These are phyloP conservation scores for Mimas tiliae DNA, from an alignment of 2,888 invertebrate species.

Conservation along the genomic window DNA sequence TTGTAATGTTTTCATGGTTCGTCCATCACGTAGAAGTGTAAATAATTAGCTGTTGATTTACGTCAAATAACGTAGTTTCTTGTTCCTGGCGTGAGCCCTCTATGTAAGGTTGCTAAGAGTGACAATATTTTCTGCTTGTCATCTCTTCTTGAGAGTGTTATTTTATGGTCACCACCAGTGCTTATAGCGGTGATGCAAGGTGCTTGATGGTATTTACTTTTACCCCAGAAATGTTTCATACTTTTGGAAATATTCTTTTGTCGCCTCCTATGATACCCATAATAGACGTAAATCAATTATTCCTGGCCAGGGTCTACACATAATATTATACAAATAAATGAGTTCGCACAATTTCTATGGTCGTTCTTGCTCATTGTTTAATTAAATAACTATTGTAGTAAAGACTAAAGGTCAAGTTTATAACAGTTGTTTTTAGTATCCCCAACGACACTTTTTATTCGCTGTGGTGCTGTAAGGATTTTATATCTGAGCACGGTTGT, in stretches of 20 bases:
- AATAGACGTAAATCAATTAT: no score
- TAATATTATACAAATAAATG: background rate
- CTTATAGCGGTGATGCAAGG: background rate
- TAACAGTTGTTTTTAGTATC: background rate
- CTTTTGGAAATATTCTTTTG: background rate
- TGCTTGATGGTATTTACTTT: background rate
- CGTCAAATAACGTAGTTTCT: no score
- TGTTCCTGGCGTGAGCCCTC: no score
- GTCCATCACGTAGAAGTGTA: no score
- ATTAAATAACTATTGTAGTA: background rate
- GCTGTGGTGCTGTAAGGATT: background rate
- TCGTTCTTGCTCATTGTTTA: background rate
- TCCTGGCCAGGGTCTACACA: no score
- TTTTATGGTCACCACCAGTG: background rate
- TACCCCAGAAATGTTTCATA: background rate
- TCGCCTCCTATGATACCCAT: no score
- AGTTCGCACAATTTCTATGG: background rate
- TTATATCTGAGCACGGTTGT: background rate
- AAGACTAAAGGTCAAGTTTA: conserved; percentile 7
- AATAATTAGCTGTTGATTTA: no score
- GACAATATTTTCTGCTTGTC: no score
- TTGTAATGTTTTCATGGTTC: no score
- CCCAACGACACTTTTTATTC: background rate
- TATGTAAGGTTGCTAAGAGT: no score
- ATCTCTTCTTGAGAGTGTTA: no score